A percentile compares a stretch with the other conserved stretches of the same genome.
These are phyloP conservation scores for Tragulus kanchil DNA, from an alignment of 2,113 vertebrate species.

Conservation along the genomic window DNA sequence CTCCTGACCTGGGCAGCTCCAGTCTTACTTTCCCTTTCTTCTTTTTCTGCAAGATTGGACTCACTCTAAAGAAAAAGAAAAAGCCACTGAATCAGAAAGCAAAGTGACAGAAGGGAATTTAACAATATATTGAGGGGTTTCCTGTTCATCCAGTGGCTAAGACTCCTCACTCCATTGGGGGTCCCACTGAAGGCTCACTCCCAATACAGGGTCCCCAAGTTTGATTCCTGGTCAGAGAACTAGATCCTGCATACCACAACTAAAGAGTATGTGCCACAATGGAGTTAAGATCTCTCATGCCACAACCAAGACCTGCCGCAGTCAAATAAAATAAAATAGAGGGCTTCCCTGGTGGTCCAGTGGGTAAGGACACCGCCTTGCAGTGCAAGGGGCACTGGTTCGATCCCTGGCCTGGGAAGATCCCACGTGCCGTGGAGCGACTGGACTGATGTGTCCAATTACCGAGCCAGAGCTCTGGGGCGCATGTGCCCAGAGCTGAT, in stretches of 20 bases:
- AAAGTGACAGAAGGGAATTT: not conserved
- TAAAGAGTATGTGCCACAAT: not conserved
- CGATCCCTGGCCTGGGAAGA: too few relatives aligned
- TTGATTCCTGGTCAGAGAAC: not conserved
- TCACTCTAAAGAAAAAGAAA: slow-evolving; percentile 22
- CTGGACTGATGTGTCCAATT: too few relatives aligned
- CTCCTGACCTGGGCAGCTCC: not conserved
- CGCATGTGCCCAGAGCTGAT: too few relatives aligned
- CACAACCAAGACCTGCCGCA: not conserved
- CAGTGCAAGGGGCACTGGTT: too few relatives aligned
- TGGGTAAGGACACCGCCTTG: too few relatives aligned
- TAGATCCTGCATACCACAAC: not conserved
- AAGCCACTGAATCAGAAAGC: slow-evolving; percentile 26
- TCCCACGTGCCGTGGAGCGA: too few relatives aligned
- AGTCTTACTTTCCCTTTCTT: not conserved
- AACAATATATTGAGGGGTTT: not conserved
- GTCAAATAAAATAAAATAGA: not conserved
- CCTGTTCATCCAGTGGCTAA: not conserved
- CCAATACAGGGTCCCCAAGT: not conserved
- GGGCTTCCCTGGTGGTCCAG: too few relatives aligned
- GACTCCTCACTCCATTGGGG: not conserved
- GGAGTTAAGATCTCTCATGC: not conserved
- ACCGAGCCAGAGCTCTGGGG: too few relatives aligned
- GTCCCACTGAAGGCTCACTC: too few relatives aligned
- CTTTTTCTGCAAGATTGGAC: not conserved